Evolutionary conservation across 2,797 vertebrate genomes (phyloP), one percentile per base, ranked within the genome.

Genomic region (Tadarida brasiliensis): DNA sequence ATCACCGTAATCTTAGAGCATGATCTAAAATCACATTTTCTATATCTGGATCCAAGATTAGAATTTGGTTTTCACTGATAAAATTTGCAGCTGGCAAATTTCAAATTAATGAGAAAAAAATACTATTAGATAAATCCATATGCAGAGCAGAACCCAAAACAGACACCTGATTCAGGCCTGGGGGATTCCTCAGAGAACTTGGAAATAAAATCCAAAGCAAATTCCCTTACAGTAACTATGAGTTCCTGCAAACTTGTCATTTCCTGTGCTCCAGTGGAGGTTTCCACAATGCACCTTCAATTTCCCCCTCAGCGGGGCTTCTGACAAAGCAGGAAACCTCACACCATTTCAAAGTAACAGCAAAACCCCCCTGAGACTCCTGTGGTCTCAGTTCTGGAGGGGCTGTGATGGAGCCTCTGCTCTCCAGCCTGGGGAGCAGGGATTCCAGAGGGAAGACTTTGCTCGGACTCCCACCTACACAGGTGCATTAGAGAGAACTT

Each of bases 271-370:
- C 86, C 65, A 35, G 12, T 16, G 57, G 71, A 96, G n/a, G 81
- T 63, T 91, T 85, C 70, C 77, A 85, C 39, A 87, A 57, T 59
- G 73, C 81, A 88, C 90, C 96, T 93, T 93, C 92, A 73, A 74
- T 74, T 93, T 94, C 90, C 87, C 88, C 68, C 87, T 94, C 84
- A 65, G 91, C 28, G 1, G 51, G 59, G 73, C 44, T 86, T 78
- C 87, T 70, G 78, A 96, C 35, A 78, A 87, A 82, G 92, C 77
- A 87, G 85, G 82, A 96, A 95, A 96, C 86, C 59, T 85, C 91
- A 57, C 11, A 86, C 67, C 35, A 59, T 92, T 96, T 97, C 94
- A 85, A 89, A 97, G 94, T 24, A 57, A 73, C 33, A 85, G 74
- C 78, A 85, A 71, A 35, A 2, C 10, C 30, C 35, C n/a, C 35